Conservation (phyloP, 2,797 vertebrate genomes). For the Coluber constrictor region DNA sequence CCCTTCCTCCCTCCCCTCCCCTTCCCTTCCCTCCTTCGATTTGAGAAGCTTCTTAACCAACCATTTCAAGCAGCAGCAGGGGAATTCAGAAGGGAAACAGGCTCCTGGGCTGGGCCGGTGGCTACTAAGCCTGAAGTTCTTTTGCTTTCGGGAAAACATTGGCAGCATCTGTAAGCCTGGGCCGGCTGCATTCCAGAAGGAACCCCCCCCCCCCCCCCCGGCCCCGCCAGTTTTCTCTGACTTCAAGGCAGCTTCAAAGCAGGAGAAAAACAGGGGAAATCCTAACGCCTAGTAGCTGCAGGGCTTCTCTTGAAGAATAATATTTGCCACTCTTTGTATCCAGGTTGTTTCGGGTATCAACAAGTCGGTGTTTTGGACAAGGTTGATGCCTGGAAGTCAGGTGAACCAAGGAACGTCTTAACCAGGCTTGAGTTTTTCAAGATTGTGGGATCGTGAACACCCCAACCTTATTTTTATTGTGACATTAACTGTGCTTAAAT, state of each 20-base stretch:
- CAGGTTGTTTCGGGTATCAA: not conserved
- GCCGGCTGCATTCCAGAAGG: not conserved
- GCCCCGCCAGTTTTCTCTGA: not conserved
- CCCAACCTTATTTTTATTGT: not conserved
- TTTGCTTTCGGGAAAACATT: not conserved
- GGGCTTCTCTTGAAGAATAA: not conserved
- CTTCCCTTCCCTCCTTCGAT: not conserved
- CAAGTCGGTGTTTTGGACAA: not conserved
- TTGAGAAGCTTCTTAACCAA: not conserved
- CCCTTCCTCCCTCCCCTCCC: too few species aligned
- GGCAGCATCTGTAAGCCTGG: not conserved
- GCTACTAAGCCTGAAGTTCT: not conserved
- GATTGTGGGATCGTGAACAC: not conserved
- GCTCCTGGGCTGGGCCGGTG: not conserved
- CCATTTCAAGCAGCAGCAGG: not conserved
- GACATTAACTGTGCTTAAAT: not conserved
- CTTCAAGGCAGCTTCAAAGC: not conserved
- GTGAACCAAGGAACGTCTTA: not conserved
- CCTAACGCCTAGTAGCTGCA: not conserved
- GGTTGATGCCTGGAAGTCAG: not conserved
- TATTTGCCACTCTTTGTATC: not conserved
- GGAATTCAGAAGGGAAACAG: not conserved
- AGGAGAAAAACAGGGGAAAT: not conserved
- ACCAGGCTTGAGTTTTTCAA: not conserved
- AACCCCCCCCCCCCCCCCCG: not conserved